A percentile compares a stretch with the other conserved stretches of the same genome.
phyloP scores from a whole-genome alignment of 1,140 invertebrate genomes.

The Caenorhabditis latens region DNA sequence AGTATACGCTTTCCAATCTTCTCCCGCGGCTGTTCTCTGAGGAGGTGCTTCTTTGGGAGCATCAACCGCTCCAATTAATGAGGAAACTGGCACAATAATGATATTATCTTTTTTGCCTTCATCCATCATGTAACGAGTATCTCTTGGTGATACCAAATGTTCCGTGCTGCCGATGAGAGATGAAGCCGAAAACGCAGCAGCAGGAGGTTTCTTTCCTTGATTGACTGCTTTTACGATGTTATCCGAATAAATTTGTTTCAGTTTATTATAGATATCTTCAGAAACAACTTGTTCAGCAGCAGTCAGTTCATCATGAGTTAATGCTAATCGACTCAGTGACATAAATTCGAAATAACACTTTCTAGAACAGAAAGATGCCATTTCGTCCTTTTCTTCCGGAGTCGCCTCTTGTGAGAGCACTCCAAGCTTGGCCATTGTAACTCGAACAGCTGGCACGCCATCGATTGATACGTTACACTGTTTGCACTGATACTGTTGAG shows the following conservation, averaged over 20 bases:
- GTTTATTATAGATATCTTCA: slow-evolving; percentile 78
- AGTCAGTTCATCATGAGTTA: slow-evolving; percentile 79
- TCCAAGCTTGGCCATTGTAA: neutral
- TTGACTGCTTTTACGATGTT: slow-evolving; percentile 77
- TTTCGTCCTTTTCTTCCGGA: slow-evolving; percentile 72
- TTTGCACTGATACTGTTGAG: neutral
- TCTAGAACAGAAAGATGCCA: slow-evolving; percentile 73
- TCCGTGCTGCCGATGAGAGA: neutral
- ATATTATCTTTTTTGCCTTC: slow-evolving; percentile 52
- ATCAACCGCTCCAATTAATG: slow-evolving; percentile 7
- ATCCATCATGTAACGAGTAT: slow-evolving; percentile 60
- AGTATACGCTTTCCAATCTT: slow-evolving; percentile 59
- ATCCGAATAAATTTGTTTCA: slow-evolving; percentile 79
- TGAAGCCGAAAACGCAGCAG: neutral
- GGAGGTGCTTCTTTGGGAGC: neutral
- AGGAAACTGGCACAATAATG: slow-evolving; percentile 8
- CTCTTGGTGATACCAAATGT: slow-evolving; percentile 46
- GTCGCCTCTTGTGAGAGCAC: neutral
- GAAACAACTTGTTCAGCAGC: slow-evolving; percentile 75
- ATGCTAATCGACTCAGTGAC: slow-evolving; percentile 74
- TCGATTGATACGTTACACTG: neutral
- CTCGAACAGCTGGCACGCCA: neutral
- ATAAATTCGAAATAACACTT: slow-evolving; percentile 75
- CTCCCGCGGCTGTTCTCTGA: slow-evolving; percentile 4
- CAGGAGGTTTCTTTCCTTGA: slow-evolving; percentile 60